Base-by-base conservation (phyloP, 2,113 vertebrate genomes). In the Lates calcarifer region DNA sequence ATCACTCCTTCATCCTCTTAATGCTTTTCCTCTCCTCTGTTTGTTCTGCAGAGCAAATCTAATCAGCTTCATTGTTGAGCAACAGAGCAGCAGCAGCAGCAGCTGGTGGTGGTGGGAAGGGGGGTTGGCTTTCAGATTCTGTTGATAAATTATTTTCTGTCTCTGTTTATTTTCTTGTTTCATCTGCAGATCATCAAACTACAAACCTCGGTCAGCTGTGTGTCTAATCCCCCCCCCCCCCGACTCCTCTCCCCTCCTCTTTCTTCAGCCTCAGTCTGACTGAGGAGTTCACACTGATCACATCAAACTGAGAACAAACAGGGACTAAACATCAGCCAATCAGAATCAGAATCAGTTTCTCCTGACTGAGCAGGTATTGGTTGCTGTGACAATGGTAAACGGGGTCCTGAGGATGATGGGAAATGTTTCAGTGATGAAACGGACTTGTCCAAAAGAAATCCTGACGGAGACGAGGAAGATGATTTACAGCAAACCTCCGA, bases 401-500 rank as follows among this genome's bases (percentile, higher is more conserved):
- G 53, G 51, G 35, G 69, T 74, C 20, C 65, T 87, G 60, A 91
- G 70, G 58, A 78, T 84, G 67, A 75, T 82, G 69, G 83, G 74
- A 31, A 69, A 73, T 26, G 2, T 51, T 26, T 26, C 43, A 3
- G 24, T 20, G 22, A 37, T 37, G 8, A 43, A 56, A n/a, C 24
- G 86, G 61, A 65, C 58, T 72, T 45, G 56, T 75, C 49, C 81
- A 31, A 74, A 63, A 31, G 11, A 20, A 22, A 4, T 90, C 43
- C 39, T 87, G 60, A 84, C 70, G 51, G 75, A 80, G 7, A 81
- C 56, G 4, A 89, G 78, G 63, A 71, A 83, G 70, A 77, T 4
- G n/a, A 91, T 94, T 75, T 90, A 92, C 79, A 90, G 89, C 74
- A 93, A 92, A 68, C 92, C 93, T 12, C 85, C 93, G 49, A 91